phyloP scores from a whole-genome alignment of 2,797 vertebrate species.

The Netta rufina region DNA sequence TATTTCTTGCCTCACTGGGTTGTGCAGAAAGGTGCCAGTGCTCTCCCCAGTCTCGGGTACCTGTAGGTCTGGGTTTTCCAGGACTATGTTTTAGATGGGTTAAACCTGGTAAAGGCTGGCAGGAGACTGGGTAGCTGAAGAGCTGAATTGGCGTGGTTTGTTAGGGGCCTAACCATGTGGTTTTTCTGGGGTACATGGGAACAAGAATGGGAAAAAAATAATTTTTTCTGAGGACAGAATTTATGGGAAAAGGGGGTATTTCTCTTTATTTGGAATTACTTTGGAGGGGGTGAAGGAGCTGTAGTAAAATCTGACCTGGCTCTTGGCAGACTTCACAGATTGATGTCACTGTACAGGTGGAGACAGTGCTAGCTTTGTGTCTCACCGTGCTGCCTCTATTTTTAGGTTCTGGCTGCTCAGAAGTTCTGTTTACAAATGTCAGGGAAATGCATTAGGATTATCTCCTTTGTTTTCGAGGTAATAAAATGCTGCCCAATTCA shows the following conservation, averaged over 20 bases:
- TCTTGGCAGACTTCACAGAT: not conserved
- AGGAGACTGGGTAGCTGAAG: not conserved
- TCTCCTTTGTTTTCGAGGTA: conserved; percentile 30
- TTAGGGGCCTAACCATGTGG: not conserved
- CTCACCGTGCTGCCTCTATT: conserved; percentile 46
- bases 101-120: not conserved
- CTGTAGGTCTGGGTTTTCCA: not conserved
- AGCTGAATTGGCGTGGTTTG: not conserved
- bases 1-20: not conserved
- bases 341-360: not conserved
- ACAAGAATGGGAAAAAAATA: not conserved
- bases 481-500: conserved; percentile 52
- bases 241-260: not conserved
- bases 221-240: not conserved
- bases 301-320: not conserved
- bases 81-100: not conserved
- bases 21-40: not conserved
- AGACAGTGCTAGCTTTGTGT: not conserved
- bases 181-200: not conserved
- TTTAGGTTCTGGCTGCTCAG: conserved; percentile 51
- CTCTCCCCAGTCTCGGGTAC: not conserved
- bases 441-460: conserved; percentile 54
- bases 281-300: not conserved
- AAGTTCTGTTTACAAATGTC: conserved; percentile 43
- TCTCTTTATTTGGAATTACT: not conserved